Conservation (phyloP, 53 echinoderm and acorn worm species). For the Pentamera pediparva region DNA sequence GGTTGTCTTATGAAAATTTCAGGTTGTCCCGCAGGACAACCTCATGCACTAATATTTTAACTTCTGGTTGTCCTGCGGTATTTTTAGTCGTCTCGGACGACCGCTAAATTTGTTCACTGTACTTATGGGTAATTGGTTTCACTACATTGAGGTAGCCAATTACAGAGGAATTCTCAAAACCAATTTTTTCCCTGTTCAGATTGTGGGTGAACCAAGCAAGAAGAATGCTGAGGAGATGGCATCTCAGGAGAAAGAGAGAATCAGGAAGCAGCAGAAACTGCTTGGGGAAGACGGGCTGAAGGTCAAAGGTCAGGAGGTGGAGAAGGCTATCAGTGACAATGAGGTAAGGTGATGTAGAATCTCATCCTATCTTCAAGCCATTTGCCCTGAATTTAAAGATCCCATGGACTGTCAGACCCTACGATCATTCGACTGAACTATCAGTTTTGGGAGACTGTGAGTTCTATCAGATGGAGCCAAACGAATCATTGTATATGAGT, state of each 20-base stretch:
- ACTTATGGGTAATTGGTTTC: no score
- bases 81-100: no score
- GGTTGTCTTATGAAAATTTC: no score
- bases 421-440: no score
- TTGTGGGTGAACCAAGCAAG: constrained; percentile 82
- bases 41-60: not conserved
- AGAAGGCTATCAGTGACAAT: constrained; percentile 70
- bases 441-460: no score
- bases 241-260: constrained; percentile 69
- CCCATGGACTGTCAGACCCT: no score
- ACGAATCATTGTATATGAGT: no score
- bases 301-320: constrained; percentile 46
- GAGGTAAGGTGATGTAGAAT: constrained; percentile 75
- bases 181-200: constrained; percentile 25
- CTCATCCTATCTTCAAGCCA: constrained; percentile 1
- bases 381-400: not conserved
- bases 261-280: constrained; percentile 59
- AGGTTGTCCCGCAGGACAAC: no score
- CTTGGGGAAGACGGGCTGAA: constrained; percentile 75
- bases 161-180: not conserved
- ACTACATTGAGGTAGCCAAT: no score
- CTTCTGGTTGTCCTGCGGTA: not conserved
- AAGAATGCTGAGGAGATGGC: constrained; percentile 69
- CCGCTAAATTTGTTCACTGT: no score
- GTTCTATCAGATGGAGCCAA: no score